Percentiles rank a stretch among this genome's conserved stretches.
These are phyloP conservation scores for Dendrolimus houi DNA, from an alignment of 2,888 invertebrate genomes.

Conservation along the genomic window DNA sequence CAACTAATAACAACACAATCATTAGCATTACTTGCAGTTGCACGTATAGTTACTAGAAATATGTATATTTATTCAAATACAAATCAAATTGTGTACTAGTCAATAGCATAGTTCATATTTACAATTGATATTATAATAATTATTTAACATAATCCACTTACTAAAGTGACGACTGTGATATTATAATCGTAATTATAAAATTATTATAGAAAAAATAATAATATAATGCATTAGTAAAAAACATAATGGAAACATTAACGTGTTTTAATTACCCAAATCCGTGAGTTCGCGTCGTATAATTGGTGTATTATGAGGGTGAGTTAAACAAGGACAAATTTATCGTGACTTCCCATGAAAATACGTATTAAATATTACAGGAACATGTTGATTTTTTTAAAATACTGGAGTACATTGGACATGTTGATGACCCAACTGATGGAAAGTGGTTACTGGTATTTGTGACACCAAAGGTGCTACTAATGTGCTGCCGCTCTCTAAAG, in stretches of 20 bases:
- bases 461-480: too few relatives aligned
- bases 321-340: too few relatives aligned
- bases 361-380: too few relatives aligned
- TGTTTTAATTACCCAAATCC: conserved; percentile 18
- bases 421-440: too few relatives aligned
- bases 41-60: conserved; percentile 12
- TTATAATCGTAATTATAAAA: conserved; percentile 53
- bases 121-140: conserved; percentile 2
- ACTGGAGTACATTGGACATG: too few relatives aligned
- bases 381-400: too few relatives aligned
- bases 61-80: conserved; percentile 7
- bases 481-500: too few relatives aligned
- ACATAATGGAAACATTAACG: conserved; percentile 30
- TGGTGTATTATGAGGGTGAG: too few relatives aligned
- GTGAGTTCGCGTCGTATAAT: too few relatives aligned
- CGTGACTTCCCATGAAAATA: too few relatives aligned
- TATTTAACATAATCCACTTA: conserved; percentile 57
- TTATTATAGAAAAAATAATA: conserved; percentile 43
- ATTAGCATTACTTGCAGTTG: conserved; percentile 9
- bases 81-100: conserved; percentile 4
- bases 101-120: conserved; percentile 25
- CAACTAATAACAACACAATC: background rate
- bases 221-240: conserved; percentile 59
- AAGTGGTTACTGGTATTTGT: too few relatives aligned
- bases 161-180: conserved; percentile 75